phyloP scores from a whole-genome alignment of 2,797 vertebrate genomes.

The Pterois miles region DNA sequence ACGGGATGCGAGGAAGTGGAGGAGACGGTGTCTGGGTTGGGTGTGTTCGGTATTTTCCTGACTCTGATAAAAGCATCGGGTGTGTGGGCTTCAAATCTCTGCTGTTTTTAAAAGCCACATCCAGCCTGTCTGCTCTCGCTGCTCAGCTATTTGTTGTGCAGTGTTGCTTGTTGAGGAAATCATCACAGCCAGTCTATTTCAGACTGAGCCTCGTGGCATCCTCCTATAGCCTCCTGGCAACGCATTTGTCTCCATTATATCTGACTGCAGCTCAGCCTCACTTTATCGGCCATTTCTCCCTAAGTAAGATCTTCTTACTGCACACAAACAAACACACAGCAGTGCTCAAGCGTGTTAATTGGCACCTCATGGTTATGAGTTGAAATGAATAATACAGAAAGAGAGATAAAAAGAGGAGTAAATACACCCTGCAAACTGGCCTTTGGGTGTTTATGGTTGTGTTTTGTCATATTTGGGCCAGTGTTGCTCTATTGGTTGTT shows the following conservation, averaged over 20 bases:
- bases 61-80: constrained; percentile 23
- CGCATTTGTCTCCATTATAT: constrained; percentile 47
- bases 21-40: constrained; percentile 3
- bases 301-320: not conserved
- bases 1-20: not conserved
- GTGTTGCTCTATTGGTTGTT: constrained; percentile 46
- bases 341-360: constrained; percentile 19
- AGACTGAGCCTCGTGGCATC: constrained; percentile 7
- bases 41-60: constrained; percentile 3
- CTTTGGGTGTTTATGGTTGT: constrained; percentile 14
- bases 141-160: not conserved
- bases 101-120: constrained; percentile 15
- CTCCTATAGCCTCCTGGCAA: not conserved
- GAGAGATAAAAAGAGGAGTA: constrained; percentile 10
- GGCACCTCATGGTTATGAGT: constrained; percentile 9
- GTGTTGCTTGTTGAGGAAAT: constrained; percentile 39
- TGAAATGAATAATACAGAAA: not conserved
- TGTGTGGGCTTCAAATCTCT: not conserved
- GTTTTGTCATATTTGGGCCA: constrained; percentile 25
- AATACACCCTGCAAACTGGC: constrained; percentile 15
- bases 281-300: not conserved
- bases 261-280: constrained; percentile 26
- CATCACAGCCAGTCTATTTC: constrained; percentile 28
- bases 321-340: not conserved
- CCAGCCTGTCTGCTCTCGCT: not conserved